These are phyloP conservation scores for Macropis europaea DNA, from an alignment of 2,888 invertebrate genomes.

Conservation along the genomic window DNA sequence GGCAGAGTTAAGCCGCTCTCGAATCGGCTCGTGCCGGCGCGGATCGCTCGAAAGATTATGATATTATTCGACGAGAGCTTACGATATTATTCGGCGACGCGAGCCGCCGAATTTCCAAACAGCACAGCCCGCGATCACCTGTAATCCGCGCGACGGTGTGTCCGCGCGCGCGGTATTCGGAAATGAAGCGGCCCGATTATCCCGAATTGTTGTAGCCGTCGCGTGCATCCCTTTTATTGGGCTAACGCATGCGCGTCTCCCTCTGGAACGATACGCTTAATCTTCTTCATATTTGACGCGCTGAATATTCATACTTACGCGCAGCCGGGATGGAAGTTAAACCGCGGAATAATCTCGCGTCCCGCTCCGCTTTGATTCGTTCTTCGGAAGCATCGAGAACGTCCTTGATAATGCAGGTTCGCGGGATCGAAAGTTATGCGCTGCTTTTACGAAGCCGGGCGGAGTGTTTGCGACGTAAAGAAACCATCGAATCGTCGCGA, in stretches of 20 bases:
- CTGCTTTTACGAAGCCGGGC: too few relatives aligned
- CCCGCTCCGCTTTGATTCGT: neutral
- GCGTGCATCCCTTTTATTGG: slow-evolving; percentile 35
- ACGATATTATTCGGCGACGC: slow-evolving; percentile 16
- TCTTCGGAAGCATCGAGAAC: neutral
- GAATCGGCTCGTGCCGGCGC: neutral
- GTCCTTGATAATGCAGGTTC: too few relatives aligned
- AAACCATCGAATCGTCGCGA: neutral
- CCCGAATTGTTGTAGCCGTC: slow-evolving; percentile 32
- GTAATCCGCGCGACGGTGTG: slow-evolving; percentile 30
- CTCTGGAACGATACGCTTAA: slow-evolving; percentile 38
- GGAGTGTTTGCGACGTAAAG: too few relatives aligned
- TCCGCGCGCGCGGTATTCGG: slow-evolving; percentile 5
- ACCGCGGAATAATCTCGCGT: neutral
- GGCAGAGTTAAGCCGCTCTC: neutral
- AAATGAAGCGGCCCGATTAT: slow-evolving; percentile 44
- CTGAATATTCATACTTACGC: slow-evolving; percentile 38
- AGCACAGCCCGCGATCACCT: slow-evolving; percentile 16
- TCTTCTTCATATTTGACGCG: slow-evolving; percentile 39
- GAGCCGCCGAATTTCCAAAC: slow-evolving; percentile 12
- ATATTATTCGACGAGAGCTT: slow-evolving; percentile 39
- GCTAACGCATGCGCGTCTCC: slow-evolving; percentile 21
- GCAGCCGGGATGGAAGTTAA: slow-evolving; percentile 1
- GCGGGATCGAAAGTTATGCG: too few relatives aligned
- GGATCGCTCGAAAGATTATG: neutral